A percentile compares a stretch with the other conserved stretches of the same genome.
Evolutionary conservation across 2,888 invertebrate species (phyloP).

Genomic region (Lathronympha strigana): DNA sequence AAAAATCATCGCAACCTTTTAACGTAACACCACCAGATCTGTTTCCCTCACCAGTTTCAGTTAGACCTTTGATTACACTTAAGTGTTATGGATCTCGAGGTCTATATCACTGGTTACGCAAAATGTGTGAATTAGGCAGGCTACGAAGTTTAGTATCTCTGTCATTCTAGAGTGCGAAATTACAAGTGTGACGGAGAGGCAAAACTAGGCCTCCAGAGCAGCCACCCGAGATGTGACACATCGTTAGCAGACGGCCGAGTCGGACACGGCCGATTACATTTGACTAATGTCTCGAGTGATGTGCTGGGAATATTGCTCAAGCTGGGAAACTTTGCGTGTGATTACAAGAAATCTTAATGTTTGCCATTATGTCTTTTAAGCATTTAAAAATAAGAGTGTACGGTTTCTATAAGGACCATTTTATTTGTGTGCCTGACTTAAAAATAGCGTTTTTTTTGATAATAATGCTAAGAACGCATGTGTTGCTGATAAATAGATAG

Average conservation of each 20-base stretch:
- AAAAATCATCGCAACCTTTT: slow-evolving; percentile 1
- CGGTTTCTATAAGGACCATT: no score
- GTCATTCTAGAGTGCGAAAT: no score
- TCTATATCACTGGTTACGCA: neutral
- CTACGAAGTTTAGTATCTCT: no score
- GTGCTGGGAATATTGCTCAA: slow-evolving; percentile 10
- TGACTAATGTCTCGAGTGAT: slow-evolving; percentile 29
- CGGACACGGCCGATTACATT: slow-evolving; percentile 27
- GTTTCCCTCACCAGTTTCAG: neutral
- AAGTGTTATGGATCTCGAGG: neutral
- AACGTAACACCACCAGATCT: neutral
- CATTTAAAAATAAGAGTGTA: no score
- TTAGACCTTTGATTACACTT: neutral
- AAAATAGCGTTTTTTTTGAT: no score
- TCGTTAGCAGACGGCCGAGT: slow-evolving; percentile 29
- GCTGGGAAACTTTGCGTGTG: neutral
- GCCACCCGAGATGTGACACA: slow-evolving; percentile 21
- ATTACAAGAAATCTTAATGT: no score
- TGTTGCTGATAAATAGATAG: no score
- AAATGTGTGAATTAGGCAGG: neutral
- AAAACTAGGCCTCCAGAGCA: no score
- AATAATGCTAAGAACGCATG: no score
- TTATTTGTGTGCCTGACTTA: no score
- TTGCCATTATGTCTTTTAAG: no score
- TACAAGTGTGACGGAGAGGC: no score